Evolutionary conservation across 2,113 vertebrate species (phyloP), one percentile per base, ranked within the genome.

Genomic region (Astur gentilis): DNA sequence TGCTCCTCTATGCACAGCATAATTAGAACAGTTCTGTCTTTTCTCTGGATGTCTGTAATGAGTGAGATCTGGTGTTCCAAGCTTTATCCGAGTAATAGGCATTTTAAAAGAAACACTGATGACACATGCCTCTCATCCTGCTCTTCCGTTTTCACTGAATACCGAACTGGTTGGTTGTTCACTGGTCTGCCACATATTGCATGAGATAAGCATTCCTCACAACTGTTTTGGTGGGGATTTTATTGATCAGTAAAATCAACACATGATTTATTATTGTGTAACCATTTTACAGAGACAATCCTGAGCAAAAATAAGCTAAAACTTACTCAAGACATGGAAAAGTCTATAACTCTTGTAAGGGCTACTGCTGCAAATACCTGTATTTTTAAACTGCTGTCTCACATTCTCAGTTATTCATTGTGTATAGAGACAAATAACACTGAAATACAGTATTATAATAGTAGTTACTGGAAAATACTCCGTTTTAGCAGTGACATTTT

Each of bases 301-400:
- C 25, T 54, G 29, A 61, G 23, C 9, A 61, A 94, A 83, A 71
- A 27, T 38, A 62, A 87, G 26, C 40, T 40, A 60, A 77, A 86
- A 76, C 21, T 75, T 38, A 21, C 11, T 15, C 16, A 73, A 47
- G 32, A 10, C 10, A 20, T 60, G 27, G 45, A 49, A 72, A 82
- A 58, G 1, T 15, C 25, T 64, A 4, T 26, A n/a, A 5, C 12
- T 65, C 3, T 61, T 3, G 0, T 11, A 71, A 45, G 1, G 4
- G 5, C 52, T 82, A 13, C 52, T 76, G 31, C 9, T 80, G 34
- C 17, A 70, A 75, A 84, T 60, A 54, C 36, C 54, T 16, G 21
- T 49, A 8, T 72, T 85, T 90, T 81, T 75, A 65, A 82, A 67
- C 6, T 81, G 10, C 4, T 71, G 19, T 45, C 42, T 81, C 23